Evolutionary conservation across 1,140 invertebrate genomes (phyloP).

Genomic region (Hetaerina americana): DNA sequence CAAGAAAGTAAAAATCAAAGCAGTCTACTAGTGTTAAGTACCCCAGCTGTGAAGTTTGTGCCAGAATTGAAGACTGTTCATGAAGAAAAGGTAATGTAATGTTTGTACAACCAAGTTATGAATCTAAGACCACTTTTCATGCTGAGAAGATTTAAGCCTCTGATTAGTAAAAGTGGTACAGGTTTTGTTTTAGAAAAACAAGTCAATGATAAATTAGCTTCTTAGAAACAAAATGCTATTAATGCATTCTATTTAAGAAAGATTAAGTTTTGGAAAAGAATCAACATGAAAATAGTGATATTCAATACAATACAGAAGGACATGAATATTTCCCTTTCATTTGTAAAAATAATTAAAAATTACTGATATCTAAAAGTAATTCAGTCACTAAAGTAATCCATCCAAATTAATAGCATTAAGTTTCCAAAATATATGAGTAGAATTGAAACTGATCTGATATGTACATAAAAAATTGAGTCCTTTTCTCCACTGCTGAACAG

Average conservation of each 20-base stretch:
- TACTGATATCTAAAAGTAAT: too few relatives aligned
- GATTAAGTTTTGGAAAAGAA: too few relatives aligned
- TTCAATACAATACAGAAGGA: too few relatives aligned
- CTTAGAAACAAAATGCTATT: not conserved
- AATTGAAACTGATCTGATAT: not conserved
- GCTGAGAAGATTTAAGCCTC: not conserved
- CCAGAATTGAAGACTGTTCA: not conserved
- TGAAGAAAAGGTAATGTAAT: not conserved
- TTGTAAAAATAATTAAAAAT: too few relatives aligned
- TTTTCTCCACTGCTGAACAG: not conserved
- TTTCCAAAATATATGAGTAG: not conserved
- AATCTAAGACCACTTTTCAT: not conserved
- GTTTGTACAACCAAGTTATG: not conserved
- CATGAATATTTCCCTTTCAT: too few relatives aligned
- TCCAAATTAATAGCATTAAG: not conserved
- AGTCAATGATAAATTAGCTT: not conserved
- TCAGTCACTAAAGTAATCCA: too few relatives aligned
- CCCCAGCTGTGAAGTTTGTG: not conserved
- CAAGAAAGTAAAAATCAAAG: constrained; percentile 2
- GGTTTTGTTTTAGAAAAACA: not conserved
- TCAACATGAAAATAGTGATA: too few relatives aligned
- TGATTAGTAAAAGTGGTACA: not conserved
- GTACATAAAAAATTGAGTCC: not conserved
- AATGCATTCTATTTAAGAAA: too few relatives aligned
- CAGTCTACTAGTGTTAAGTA: not conserved